phyloP scores from a whole-genome alignment of 2,888 invertebrate species.

The Spatulosminthurus flaviceps region DNA sequence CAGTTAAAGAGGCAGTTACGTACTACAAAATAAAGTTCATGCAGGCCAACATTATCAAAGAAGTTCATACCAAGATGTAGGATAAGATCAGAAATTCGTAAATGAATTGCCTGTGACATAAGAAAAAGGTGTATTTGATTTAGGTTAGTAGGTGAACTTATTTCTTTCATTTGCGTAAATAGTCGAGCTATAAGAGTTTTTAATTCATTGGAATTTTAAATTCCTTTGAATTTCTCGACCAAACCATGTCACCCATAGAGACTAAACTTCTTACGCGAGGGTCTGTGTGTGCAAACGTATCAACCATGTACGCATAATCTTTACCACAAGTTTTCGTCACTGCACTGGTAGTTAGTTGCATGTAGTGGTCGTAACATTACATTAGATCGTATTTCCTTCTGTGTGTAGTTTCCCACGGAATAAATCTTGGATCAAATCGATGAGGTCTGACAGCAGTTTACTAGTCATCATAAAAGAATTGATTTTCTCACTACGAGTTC shows the following conservation, averaged over 20 bases:
- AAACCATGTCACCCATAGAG: neutral
- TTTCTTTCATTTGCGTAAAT: neutral
- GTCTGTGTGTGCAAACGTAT: neutral
- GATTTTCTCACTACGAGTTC: neutral
- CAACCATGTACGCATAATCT: neutral
- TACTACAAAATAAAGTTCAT: too few species aligned
- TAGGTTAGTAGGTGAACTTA: conserved; percentile 37
- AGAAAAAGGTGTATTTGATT: conserved; percentile 20
- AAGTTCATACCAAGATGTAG: too few species aligned
- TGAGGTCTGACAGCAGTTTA: neutral
- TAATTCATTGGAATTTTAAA: neutral
- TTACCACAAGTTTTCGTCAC: neutral
- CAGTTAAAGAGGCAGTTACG: too few species aligned
- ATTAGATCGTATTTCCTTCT: neutral
- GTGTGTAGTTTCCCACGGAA: neutral
- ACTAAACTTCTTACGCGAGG: neutral
- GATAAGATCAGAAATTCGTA: neutral
- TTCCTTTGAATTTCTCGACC: neutral
- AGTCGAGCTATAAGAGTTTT: neutral
- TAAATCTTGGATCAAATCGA: neutral
- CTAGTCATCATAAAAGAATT: neutral
- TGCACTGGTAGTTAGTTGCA: too few species aligned
- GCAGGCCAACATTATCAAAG: too few species aligned
- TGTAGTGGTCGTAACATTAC: neutral
- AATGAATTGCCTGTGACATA: neutral